phyloP scores from a whole-genome alignment of 2,113 vertebrate species.

The Eretmochelys imbricata region DNA sequence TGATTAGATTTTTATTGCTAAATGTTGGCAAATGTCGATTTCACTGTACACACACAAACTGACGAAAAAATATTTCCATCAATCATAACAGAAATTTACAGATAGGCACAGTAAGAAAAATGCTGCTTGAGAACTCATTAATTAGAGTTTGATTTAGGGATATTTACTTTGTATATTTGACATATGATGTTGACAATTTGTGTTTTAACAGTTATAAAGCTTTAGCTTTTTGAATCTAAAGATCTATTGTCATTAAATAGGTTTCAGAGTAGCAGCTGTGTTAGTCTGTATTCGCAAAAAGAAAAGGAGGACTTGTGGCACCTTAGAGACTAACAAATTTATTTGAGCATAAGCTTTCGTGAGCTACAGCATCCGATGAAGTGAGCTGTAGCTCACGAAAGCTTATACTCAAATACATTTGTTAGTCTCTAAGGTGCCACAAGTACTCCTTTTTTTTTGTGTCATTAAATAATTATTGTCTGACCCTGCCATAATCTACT shows the following conservation, averaged over 20 bases:
- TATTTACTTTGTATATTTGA: not conserved
- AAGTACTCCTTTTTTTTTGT: too few species aligned
- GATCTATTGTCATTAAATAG: not conserved
- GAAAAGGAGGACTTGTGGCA: too few species aligned
- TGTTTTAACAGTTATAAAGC: not conserved
- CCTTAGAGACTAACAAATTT: too few species aligned
- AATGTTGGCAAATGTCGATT: not conserved
- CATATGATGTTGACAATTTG: not conserved
- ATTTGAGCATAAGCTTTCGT: too few species aligned
- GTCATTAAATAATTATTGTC: not conserved
- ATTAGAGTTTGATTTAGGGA: not conserved
- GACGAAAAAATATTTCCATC: not conserved
- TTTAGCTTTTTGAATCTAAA: not conserved
- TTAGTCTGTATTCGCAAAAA: too few species aligned
- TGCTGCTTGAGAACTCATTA: not conserved
- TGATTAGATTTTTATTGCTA: not conserved
- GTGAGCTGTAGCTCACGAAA: too few species aligned
- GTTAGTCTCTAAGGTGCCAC: too few species aligned
- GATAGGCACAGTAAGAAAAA: not conserved
- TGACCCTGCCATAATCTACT: too few species aligned
- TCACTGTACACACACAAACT: not conserved
- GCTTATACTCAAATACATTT: too few species aligned
- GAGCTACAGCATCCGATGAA: too few species aligned
- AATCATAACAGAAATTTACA: not conserved
- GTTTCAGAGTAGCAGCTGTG: too few species aligned